Conservation (phyloP, 2,888 invertebrate genomes). For the Noctua janthe region DNA sequence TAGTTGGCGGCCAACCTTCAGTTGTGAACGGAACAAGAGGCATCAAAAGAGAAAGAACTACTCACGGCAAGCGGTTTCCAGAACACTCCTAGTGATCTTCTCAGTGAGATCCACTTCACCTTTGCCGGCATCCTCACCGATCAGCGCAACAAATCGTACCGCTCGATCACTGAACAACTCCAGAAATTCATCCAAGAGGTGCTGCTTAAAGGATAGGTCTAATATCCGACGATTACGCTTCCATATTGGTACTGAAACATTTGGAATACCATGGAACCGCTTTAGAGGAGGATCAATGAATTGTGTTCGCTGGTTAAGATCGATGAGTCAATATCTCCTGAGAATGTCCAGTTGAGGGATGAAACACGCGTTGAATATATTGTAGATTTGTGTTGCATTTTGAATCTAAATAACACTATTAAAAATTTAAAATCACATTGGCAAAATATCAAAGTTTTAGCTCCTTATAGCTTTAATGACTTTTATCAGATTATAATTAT, state of each 20-base stretch:
- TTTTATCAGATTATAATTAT: too few relatives aligned
- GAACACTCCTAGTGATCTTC: conserved; percentile 50
- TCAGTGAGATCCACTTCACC: conserved; percentile 55
- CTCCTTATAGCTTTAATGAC: too few relatives aligned
- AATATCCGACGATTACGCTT: conserved; percentile 62
- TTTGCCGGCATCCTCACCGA: conserved; percentile 47
- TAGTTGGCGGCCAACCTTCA: background rate
- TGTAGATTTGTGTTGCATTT: background rate
- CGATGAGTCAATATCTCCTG: background rate
- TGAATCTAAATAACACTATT: too few relatives aligned
- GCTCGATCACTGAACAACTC: conserved; percentile 63
- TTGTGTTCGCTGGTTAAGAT: background rate
- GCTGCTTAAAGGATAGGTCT: conserved; percentile 63
- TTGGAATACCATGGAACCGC: background rate
- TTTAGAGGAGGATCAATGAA: background rate
- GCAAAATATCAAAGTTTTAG: too few relatives aligned
- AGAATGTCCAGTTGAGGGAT: background rate
- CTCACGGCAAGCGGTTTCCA: conserved; percentile 67
- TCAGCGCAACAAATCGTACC: conserved; percentile 20
- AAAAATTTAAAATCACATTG: too few relatives aligned
- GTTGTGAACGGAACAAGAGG: too few relatives aligned
- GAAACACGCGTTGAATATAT: background rate
- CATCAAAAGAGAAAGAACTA: conserved; percentile 5
- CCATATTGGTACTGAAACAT: conserved; percentile 63
- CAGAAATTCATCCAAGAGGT: conserved; percentile 60